Base-by-base conservation (phyloP, 2,113 vertebrate genomes). In the Callipepla squamata region DNA sequence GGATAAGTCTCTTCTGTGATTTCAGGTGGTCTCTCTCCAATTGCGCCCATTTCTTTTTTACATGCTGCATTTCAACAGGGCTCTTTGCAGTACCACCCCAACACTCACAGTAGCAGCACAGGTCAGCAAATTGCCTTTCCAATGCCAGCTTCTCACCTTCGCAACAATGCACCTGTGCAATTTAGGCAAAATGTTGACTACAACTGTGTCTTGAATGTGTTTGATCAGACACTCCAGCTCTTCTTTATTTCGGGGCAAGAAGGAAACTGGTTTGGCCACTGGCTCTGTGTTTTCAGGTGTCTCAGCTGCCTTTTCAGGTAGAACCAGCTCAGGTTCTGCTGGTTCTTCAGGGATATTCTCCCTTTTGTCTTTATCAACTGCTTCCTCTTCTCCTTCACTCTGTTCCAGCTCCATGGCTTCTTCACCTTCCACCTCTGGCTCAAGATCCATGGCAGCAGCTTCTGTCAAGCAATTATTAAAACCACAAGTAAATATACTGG, bases 101-200 rank as follows among this genome's bases (percentile, higher is more conserved):
- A n/a, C 34, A 7, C 34, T 72, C 51, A 70, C 0, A 90, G 66
- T 2, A 77, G 34, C 18, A 84, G 44, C 61, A 65, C 7, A 69
- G 32, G n/a, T 32, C 75, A 55, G 47, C 36, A 63, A 65, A 77
- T n/a, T 5, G 42, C 13, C 28, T 77, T 70, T 44, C 20, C 87
- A 75, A 38, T 12, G 11, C 9, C 55, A 94, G 3, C 18, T 34
- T 22, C 77, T 90, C 70, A 99, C 99, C 98, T 99, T 99, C 58
- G 99, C 98, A 38, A 96, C 98, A 74, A 99, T 98, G 93, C 99
- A 99, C 61, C 98, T 99, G 66, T 99, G 98, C 38, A 99, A 97
- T 42, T 98, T 98, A 22, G 99, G 99, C 68, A 99, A 97, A 85
- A 99, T 97, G 89, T 87, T 99, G 86, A 93, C 93, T 5, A 97